phyloP scores from a whole-genome alignment of 2,113 vertebrate species.

The Numenius arquata region DNA sequence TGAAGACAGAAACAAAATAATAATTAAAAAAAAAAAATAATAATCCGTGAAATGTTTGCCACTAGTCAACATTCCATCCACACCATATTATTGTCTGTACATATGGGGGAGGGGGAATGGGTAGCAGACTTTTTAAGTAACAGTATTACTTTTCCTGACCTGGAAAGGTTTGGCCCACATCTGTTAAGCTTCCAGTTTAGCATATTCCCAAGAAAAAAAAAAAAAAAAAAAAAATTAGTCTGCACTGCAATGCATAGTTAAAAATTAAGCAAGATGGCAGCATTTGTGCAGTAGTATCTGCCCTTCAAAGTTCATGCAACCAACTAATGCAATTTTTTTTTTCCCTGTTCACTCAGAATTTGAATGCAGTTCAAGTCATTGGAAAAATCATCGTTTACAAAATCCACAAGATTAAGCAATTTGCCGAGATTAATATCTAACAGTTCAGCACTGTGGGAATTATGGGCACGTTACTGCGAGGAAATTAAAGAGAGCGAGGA shows the following conservation, averaged over 20 bases:
- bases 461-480: constrained; percentile 59
- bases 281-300: constrained; percentile 79
- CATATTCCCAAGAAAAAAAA: constrained; percentile 38
- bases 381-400: constrained; percentile 72
- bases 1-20: constrained; percentile 72
- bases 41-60: constrained; percentile 80
- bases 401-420: constrained; percentile 80
- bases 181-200: constrained; percentile 83
- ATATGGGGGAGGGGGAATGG: constrained; percentile 69
- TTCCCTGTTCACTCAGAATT: constrained; percentile 71
- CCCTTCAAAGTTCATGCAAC: constrained; percentile 82
- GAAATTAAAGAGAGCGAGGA: constrained; percentile 5
- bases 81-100: constrained; percentile 83
- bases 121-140: constrained; percentile 75
- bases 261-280: constrained; percentile 84
- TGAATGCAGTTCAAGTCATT: constrained; percentile 74
- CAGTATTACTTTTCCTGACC: constrained; percentile 77
- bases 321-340: constrained; percentile 70
- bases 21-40: constrained; percentile 68
- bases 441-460: constrained; percentile 75
- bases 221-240: constrained; percentile 25
- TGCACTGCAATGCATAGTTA: constrained; percentile 84
- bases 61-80: constrained; percentile 81
- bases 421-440: constrained; percentile 78
- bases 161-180: constrained; percentile 80